Base-by-base conservation (phyloP, 2,888 invertebrate genomes). In the Cerastoderma edule region DNA sequence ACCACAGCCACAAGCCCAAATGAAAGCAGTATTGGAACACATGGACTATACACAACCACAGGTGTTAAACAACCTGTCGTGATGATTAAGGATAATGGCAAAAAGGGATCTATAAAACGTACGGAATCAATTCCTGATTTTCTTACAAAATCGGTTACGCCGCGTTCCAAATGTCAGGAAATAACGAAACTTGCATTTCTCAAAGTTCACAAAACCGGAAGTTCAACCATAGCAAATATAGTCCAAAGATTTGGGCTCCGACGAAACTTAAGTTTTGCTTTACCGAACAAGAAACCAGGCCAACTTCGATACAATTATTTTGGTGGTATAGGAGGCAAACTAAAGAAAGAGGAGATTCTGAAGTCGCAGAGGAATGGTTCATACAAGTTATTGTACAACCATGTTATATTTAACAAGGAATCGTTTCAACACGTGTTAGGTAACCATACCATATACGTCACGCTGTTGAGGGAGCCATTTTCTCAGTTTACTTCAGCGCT, bases 121-220 rank as follows among this genome's bases (percentile, higher is more conserved):
- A n/a, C n/a, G n/a, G n/a, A n/a, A n/a, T n/a, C n/a, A n/a, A n/a
- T n/a, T n/a, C n/a, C n/a, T n/a, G n/a, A n/a, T n/a, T n/a, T n/a
- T n/a, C n/a, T n/a, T n/a, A n/a, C n/a, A n/a, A n/a, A n/a, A n/a
- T n/a, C n/a, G n/a, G n/a, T n/a, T n/a, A n/a, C n/a, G n/a, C n/a
- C n/a, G n/a, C n/a, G n/a, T n/a, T n/a, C n/a, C n/a, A 54, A 5
- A 22, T 80, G 80, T 46, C 27, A 33, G 10, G 80, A 66, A 35
- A 70, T 70, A 46, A 32, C 28, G 3, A 39, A 73, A 4, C 46
- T 88, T n/a, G 83, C 80, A 8, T 86, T 88, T 57, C 53, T 88
- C 1, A 86, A 89, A 77, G 83, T 87, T 8, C 89, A 89, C 83
- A 89, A 89, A 75, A 82, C 88, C 6, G 89, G 88, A 8, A 85